Percentiles rank a stretch among this genome's conserved stretches.
These are phyloP conservation scores for Celastrina argiolus DNA, from an alignment of 2,888 invertebrate species.

Conservation along the genomic window DNA sequence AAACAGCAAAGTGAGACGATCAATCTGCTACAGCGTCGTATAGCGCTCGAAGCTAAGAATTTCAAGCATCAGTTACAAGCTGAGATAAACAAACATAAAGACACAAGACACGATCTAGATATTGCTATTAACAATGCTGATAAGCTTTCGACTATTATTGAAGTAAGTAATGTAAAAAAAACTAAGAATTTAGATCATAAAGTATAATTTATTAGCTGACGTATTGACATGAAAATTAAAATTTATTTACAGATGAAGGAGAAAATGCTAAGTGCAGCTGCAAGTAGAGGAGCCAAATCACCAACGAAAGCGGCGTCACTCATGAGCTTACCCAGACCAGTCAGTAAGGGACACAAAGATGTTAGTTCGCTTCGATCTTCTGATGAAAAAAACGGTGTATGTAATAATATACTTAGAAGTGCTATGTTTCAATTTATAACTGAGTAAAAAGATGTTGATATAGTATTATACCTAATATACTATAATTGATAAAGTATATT, in stretches of 20 bases:
- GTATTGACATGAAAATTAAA: neutral
- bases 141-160: constrained; percentile 77
- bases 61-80: constrained; percentile 82
- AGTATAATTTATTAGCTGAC: too few species aligned
- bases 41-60: constrained; percentile 85
- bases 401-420: constrained; percentile 27
- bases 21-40: constrained; percentile 81
- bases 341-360: constrained; percentile 43
- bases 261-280: constrained; percentile 59
- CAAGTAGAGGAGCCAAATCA: constrained; percentile 53
- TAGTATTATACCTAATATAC: too few species aligned
- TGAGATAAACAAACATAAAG: constrained; percentile 84
- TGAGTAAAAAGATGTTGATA: neutral
- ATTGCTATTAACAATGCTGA: constrained; percentile 80
- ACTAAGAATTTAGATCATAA: neutral
- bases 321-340: constrained; percentile 38
- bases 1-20: constrained; percentile 81
- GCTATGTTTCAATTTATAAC: neutral
- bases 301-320: constrained; percentile 48
- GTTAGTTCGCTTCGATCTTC: constrained; percentile 32
- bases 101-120: constrained; percentile 82
- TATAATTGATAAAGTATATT: too few species aligned
- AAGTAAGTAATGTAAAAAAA: constrained; percentile 53
- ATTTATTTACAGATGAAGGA: constrained; percentile 60
- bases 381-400: constrained; percentile 48